Conservation (phyloP, 2,113 vertebrate genomes). For the Diphyllodes magnificus region DNA sequence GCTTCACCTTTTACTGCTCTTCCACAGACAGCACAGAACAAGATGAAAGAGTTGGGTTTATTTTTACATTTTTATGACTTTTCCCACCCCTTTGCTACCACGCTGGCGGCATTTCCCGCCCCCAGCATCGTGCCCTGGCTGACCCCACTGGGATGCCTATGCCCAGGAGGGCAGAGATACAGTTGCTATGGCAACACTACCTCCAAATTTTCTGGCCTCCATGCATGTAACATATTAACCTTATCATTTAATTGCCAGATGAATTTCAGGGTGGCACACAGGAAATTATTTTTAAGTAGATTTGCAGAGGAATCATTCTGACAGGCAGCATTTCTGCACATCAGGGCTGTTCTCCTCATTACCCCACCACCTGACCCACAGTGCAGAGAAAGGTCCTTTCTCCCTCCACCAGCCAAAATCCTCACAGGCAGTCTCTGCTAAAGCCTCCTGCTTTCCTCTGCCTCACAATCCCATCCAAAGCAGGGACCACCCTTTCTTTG, state of each 20-base stretch:
- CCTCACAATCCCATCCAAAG: neutral
- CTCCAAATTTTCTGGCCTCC: conserved; percentile 4
- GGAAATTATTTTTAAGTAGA: conserved; percentile 4
- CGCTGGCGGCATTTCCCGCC: neutral
- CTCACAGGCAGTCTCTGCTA: neutral
- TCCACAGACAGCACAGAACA: neutral
- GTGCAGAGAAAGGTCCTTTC: neutral
- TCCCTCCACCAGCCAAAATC: neutral
- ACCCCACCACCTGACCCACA: neutral
- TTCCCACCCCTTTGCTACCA: neutral
- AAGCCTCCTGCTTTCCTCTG: neutral
- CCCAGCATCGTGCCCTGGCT: neutral
- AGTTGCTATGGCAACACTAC: conserved; percentile 15
- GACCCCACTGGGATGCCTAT: neutral
- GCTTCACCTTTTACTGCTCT: conserved; percentile 22
- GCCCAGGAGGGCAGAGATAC: neutral
- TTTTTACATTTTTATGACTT: conserved; percentile 37
- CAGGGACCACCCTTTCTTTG: neutral
- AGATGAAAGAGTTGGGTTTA: neutral
- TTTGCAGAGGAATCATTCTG: neutral
- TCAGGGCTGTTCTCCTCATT: neutral
- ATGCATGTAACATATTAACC: conserved; percentile 6
- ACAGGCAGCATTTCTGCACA: neutral
- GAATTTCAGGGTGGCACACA: neutral
- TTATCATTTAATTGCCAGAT: conserved; percentile 41